These are phyloP conservation scores for Limnodromus scolopaceus DNA, from an alignment of 2,797 vertebrate species.

Conservation along the genomic window DNA sequence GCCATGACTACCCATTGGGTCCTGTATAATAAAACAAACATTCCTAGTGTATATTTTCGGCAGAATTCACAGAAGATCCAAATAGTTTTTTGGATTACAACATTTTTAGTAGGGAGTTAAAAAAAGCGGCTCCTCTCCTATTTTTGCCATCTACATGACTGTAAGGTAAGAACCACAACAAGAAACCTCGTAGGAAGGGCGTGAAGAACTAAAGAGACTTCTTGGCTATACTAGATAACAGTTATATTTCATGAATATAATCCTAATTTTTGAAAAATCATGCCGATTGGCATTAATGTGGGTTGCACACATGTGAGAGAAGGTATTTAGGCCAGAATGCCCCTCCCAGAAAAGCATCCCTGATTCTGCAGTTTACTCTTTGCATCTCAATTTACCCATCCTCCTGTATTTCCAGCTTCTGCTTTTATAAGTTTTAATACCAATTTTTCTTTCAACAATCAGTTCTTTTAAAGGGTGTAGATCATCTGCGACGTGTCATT, in stretches of 20 bases:
- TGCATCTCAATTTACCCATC: accelerated
- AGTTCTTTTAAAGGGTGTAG: not conserved
- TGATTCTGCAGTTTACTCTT: not conserved
- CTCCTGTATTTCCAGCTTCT: not conserved
- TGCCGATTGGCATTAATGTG: not conserved
- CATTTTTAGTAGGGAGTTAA: not conserved
- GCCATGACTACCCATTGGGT: not conserved
- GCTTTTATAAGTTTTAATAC: not conserved
- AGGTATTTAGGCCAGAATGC: not conserved
- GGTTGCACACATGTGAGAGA: not conserved
- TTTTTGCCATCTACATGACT: not conserved
- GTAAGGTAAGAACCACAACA: not conserved
- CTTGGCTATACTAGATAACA: not conserved
- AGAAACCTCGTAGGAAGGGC: not conserved
- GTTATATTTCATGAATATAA: not conserved
- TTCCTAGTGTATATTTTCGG: not conserved
- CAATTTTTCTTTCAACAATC: not conserved
- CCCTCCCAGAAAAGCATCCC: not conserved
- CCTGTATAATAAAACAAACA: not conserved
- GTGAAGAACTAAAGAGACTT: not conserved
- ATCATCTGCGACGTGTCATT: not conserved
- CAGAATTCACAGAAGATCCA: not conserved
- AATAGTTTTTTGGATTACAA: not conserved
- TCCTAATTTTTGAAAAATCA: not conserved
- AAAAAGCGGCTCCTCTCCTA: not conserved